phyloP scores from a whole-genome alignment of 2,797 vertebrate species.

The Telmatherina bonti region DNA sequence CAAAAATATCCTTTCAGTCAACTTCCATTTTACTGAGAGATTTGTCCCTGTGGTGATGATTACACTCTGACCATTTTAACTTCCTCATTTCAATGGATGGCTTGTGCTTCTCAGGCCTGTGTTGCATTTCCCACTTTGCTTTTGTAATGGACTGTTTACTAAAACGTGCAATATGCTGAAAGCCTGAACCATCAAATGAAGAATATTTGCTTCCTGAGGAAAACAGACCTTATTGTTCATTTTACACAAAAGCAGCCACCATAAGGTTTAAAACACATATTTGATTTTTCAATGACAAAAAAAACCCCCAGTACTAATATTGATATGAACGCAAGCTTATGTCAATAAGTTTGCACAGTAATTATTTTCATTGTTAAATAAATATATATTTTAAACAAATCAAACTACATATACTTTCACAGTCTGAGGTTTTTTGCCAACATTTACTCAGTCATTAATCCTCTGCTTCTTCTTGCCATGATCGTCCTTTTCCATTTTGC shows the following conservation, averaged over 20 bases:
- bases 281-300: no score
- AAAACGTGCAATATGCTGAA: background rate
- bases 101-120: slow-evolving; percentile 2
- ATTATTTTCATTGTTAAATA: background rate
- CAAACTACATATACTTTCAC: background rate
- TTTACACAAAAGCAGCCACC: no score
- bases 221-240: background rate
- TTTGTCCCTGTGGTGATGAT: slow-evolving; percentile 12
- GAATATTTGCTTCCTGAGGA: background rate
- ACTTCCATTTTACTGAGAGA: slow-evolving; percentile 9
- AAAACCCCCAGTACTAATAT: background rate
- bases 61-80: slow-evolving; percentile 21
- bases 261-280: no score
- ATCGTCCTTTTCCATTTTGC: no score
- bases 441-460: background rate
- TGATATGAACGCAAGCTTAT: background rate
- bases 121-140: slow-evolving; percentile 5
- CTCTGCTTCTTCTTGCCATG: background rate
- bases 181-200: slow-evolving; percentile 12
- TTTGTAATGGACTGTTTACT: slow-evolving; percentile 14
- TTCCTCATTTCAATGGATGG: slow-evolving; percentile 10
- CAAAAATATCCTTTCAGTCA: slow-evolving; percentile 15
- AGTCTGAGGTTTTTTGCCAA: background rate
- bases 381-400: background rate
- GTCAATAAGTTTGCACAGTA: background rate